Percentiles rank a stretch among this genome's conserved stretches.
Conservation (phyloP, 2,797 vertebrate genomes). For the Vipera ursinii region DNA sequence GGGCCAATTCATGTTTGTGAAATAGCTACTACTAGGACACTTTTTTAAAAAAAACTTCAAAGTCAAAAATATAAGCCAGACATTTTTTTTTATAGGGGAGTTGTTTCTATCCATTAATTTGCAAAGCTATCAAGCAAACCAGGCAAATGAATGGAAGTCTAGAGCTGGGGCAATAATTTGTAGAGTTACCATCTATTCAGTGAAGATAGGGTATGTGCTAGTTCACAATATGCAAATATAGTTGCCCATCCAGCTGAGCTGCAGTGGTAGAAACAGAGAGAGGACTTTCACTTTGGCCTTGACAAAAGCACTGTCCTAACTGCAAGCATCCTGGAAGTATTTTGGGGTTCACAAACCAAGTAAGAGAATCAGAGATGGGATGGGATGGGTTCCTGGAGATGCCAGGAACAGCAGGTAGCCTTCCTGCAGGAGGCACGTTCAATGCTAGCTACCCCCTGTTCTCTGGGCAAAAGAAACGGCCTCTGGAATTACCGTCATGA, state of each 20-base stretch:
- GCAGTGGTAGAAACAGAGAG: not conserved
- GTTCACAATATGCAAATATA: not conserved
- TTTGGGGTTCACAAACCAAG: not conserved
- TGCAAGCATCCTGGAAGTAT: not conserved
- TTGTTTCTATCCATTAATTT: not conserved
- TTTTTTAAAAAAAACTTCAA: not conserved
- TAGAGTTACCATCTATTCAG: not conserved
- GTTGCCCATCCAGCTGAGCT: not conserved
- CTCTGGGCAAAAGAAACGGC: not conserved
- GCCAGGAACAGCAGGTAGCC: not conserved
- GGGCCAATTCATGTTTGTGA: not conserved
- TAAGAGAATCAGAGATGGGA: not conserved
- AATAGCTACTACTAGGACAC: not conserved
- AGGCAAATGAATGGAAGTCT: not conserved
- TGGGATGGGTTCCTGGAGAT: not conserved
- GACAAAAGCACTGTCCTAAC: not conserved
- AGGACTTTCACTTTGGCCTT: not conserved
- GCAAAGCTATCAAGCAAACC: not conserved
- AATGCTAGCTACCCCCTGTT: too few relatives aligned
- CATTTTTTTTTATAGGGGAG: not conserved
- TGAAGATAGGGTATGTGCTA: not conserved
- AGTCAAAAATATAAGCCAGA: not conserved
- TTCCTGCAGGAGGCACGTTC: not conserved
- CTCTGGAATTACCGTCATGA: slow-evolving; percentile 78
- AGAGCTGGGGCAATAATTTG: not conserved